These are phyloP conservation scores for Bucorvus abyssinicus DNA, from an alignment of 2,797 vertebrate genomes.

Conservation along the genomic window DNA sequence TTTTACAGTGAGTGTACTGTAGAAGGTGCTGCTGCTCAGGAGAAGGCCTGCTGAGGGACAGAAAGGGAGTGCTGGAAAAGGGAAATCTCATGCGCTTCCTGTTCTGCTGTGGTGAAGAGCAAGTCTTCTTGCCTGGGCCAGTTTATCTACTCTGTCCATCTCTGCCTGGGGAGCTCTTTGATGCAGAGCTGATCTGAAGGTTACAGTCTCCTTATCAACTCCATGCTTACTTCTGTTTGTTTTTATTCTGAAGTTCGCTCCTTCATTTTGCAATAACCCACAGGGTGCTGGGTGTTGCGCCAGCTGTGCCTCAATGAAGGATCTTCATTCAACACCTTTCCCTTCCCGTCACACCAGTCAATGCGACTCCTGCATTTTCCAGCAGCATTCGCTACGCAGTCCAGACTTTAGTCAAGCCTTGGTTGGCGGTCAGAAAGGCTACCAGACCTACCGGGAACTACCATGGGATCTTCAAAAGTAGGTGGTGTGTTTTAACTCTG, in stretches of 20 bases:
- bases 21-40: not conserved
- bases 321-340: constrained; percentile 61
- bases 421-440: constrained; percentile 43
- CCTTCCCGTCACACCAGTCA: constrained; percentile 42
- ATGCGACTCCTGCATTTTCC: constrained; percentile 33
- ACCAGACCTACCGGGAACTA: constrained; percentile 53
- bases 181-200: constrained; percentile 45
- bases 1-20: not conserved
- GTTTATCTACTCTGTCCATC: constrained; percentile 56
- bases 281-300: constrained; percentile 54
- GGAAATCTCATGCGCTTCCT: constrained; percentile 35
- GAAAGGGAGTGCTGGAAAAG: constrained; percentile 52
- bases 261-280: constrained; percentile 62
- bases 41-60: constrained; percentile 1
- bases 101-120: constrained; percentile 35
- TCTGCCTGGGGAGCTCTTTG: constrained; percentile 46
- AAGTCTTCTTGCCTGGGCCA: constrained; percentile 5
- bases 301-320: constrained; percentile 64
- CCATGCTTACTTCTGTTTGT: constrained; percentile 63
- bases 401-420: constrained; percentile 56
- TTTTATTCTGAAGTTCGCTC: constrained; percentile 56
- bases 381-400: constrained; percentile 26
- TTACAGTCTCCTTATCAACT: constrained; percentile 52
- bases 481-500: not conserved
- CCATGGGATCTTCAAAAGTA: constrained; percentile 70